A percentile compares a stretch with the other conserved stretches of the same genome.
Conservation (phyloP, 2,797 vertebrate genomes). For the Mus caroli region DNA sequence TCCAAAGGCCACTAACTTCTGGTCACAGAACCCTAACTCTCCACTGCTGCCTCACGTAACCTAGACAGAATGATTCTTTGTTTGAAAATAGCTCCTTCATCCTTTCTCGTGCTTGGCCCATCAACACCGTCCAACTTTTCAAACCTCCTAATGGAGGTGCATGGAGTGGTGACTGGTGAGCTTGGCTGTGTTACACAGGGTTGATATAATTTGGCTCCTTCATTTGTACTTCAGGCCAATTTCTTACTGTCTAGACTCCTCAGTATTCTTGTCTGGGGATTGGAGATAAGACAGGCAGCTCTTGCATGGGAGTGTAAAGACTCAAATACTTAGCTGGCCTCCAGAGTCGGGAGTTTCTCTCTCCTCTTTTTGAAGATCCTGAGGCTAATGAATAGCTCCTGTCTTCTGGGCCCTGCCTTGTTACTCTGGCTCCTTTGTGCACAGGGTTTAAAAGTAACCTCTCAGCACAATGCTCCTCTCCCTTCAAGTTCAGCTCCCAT, state of each 20-base stretch:
- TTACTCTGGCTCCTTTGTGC: not conserved
- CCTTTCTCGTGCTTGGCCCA: not conserved
- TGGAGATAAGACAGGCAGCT: not conserved
- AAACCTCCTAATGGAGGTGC: not conserved
- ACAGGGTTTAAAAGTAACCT: not conserved
- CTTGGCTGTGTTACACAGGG: not conserved
- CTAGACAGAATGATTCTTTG: conserved; percentile 28
- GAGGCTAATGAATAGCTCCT: not conserved
- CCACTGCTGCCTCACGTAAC: not conserved
- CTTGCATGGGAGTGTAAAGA: not conserved
- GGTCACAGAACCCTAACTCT: not conserved
- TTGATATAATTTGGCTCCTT: not conserved
- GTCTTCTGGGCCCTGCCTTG: not conserved
- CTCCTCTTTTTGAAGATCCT: not conserved
- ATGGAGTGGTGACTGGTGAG: not conserved
- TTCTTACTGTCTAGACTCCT: not conserved
- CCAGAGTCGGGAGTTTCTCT: not conserved
- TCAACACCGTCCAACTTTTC: not conserved
- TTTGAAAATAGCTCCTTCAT: not conserved
- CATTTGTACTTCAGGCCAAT: not conserved
- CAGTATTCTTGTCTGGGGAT: not conserved
- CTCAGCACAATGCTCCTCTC: not conserved
- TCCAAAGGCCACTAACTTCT: not conserved
- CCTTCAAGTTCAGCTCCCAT: not conserved
- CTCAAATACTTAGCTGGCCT: not conserved